Evolutionary conservation across 2,797 vertebrate genomes (phyloP).

Genomic region (Peromyscus attwateri): DNA sequence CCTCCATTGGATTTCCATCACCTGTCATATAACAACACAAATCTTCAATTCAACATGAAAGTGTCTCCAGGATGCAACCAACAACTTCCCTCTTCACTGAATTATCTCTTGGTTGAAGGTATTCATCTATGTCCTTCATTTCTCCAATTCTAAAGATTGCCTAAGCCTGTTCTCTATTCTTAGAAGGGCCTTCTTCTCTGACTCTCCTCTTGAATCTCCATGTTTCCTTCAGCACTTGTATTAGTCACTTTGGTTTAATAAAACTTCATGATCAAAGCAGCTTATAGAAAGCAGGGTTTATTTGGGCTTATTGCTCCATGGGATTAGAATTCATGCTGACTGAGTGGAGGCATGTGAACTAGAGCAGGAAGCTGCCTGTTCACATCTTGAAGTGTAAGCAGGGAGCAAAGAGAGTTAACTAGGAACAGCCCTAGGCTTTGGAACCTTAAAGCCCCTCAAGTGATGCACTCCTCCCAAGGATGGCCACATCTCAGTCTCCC

Average conservation of each 20-base stretch:
- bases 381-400: background rate
- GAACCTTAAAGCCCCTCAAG: background rate
- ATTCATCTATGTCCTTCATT: fast-evolving
- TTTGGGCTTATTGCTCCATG: background rate
- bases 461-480: background rate
- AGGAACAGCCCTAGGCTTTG: background rate
- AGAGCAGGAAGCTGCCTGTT: background rate
- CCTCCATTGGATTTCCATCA: background rate
- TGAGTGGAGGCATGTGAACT: background rate
- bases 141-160: background rate
- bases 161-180: background rate
- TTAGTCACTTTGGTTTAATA: background rate
- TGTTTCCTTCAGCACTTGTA: too few species aligned
- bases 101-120: background rate
- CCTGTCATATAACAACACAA: fast-evolving
- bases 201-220: fast-evolving
- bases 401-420: background rate
- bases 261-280: background rate
- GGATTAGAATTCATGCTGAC: background rate
- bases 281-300: background rate
- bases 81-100: too few species aligned
- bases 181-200: background rate
- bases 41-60: background rate
- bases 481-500: background rate
- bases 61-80: too few species aligned